phyloP scores from a whole-genome alignment of 2,113 vertebrate genomes.

The Castor canadensis region DNA sequence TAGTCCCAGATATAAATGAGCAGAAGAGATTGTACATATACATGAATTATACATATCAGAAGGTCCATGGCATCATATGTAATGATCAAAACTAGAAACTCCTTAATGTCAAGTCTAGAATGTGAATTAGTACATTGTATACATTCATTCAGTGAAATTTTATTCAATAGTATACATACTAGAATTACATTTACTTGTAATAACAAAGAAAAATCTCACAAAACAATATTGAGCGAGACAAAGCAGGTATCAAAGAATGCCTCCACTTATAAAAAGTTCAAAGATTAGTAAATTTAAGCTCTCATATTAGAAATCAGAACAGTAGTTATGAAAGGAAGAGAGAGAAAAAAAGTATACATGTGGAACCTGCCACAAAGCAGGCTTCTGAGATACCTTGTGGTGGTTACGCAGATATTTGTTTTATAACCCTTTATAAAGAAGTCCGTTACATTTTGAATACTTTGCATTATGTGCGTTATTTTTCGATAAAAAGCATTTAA shows the following conservation, averaged over 20 bases:
- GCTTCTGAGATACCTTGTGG: not conserved
- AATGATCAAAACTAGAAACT: not conserved
- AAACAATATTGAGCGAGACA: not conserved
- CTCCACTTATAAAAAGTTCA: not conserved
- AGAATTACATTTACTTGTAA: not conserved
- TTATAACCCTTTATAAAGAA: not conserved
- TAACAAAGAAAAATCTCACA: not conserved
- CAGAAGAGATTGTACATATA: not conserved
- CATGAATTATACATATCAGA: not conserved
- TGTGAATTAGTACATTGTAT: not conserved
- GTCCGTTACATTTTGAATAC: not conserved
- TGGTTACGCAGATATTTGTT: not conserved
- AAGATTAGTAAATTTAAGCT: not conserved
- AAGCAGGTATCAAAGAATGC: not conserved
- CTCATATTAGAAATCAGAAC: not conserved
- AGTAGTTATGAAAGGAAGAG: not conserved
- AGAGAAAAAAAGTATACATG: too few relatives aligned
- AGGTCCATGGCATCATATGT: not conserved
- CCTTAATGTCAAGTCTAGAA: not conserved
- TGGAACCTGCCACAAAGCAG: rapidly evolving
- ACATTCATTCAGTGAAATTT: not conserved
- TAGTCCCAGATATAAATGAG: not conserved
- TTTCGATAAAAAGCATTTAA: not conserved
- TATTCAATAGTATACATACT: not conserved
- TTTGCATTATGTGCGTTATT: not conserved